Base-by-base conservation (phyloP, 1,140 invertebrate genomes). In the Elysia chlorotica region DNA sequence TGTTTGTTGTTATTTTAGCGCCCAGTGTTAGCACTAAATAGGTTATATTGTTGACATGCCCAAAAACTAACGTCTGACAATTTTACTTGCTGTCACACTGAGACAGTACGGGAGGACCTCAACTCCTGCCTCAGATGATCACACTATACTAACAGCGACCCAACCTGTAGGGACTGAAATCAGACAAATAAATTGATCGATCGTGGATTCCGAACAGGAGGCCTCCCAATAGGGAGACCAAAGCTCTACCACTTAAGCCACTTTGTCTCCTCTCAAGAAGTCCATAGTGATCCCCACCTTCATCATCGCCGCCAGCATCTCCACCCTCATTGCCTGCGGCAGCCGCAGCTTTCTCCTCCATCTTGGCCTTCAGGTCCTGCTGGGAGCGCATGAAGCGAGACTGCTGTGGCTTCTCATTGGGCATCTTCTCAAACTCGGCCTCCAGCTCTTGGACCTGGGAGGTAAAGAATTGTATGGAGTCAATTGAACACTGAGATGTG, bases 351-450 rank as follows among this genome's bases (percentile, higher is more conserved):
- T 90, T 88, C 19, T 91, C 90, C 81, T 93, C 90, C 80, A 93
- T 92, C 70, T 88, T 87, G 28, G 83, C 84, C 67, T 85, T 87
- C 21, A 86, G 78, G 65, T 87, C 85, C 88, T 97, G 95, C 83
- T 99, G 95, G 0, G 96, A 98, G 65, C 93, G 90, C 25, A 99
- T 88, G 83, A 93, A 97, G 65, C 96, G 89, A 10, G 89, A 91
- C 35, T 95, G 95, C 53, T 90, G 84, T 1, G 92, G 91, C 79
- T 93, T 95, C 74, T 91, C 91, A 48, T 78, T 78, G 4, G 89
- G 90, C 0, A 93, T 80, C 82, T 95, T 94, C 72, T 91, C 91
- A 89, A 99, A 98, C 84, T 97, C 95, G 21, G 92, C 90, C 80
- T 97, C 93, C 10, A 99, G 83, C 87, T 98, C 96, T 66, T 93